Evolutionary conservation across 2,888 invertebrate genomes (phyloP).

Genomic region (Tipula lateralis): DNA sequence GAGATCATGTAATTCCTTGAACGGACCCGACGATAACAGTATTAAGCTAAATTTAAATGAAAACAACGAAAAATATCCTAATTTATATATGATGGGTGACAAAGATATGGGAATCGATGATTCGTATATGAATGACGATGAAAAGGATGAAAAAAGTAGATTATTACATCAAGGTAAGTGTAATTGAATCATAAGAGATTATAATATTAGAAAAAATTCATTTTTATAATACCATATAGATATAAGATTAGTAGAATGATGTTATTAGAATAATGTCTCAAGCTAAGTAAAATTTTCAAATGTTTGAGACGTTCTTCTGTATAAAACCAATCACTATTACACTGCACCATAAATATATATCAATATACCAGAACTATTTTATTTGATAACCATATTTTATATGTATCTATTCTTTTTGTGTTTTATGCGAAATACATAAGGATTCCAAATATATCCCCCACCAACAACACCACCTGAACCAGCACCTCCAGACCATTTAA

Average conservation of each 20-base stretch:
- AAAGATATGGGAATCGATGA: constrained; percentile 50
- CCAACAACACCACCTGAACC: constrained; percentile 81
- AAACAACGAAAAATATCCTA: constrained; percentile 62
- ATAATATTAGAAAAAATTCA: not conserved
- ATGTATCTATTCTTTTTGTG: constrained; percentile 30
- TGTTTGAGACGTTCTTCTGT: not conserved
- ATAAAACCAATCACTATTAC: not conserved
- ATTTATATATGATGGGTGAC: constrained; percentile 59
- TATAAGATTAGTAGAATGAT: not conserved
- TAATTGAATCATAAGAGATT: not conserved
- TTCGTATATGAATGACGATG: constrained; percentile 45
- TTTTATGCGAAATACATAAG: constrained; percentile 44
- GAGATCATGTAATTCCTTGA: constrained; percentile 50
- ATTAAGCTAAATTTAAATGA: constrained; percentile 57
- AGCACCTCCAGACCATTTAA: constrained; percentile 73
- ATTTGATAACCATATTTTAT: constrained; percentile 27
- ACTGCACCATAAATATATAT: constrained; percentile 3
- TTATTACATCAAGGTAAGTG: constrained; percentile 55
- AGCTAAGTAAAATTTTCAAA: not conserved
- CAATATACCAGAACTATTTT: not conserved
- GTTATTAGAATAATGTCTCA: not conserved
- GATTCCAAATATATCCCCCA: constrained; percentile 77
- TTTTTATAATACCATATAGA: not conserved
- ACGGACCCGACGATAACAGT: constrained; percentile 52
- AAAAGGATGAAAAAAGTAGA: constrained; percentile 48